Evolutionary conservation across 30 jellyfish, hydroid and myxozoan genomes (phyloP), one percentile per base, ranked within the genome.

Genomic region (Mastigias papua): DNA sequence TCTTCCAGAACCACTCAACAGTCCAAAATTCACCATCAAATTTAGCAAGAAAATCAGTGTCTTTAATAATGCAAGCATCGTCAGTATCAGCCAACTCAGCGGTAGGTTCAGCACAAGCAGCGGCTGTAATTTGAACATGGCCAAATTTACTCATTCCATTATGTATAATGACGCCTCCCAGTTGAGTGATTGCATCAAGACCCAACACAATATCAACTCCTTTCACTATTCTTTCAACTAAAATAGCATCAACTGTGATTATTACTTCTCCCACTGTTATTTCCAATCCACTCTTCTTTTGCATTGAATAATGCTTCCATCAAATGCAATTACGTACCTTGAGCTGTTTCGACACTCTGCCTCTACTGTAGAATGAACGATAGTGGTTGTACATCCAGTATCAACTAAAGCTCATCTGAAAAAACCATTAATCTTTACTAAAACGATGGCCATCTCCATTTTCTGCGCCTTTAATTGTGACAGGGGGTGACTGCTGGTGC

Each of bases 1-100:
- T 68, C 79, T 68, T 68, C 79, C 79, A 68, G 32, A 68, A 68
- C 50, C 79, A 29, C 32, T 68, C 79, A n/a, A 68, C 79, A 68
- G 50, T 15, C 79, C 77, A 76, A 42, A 17, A n/a, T 49, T 76
- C 79, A 26, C 77, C 88, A 76, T 73, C 32, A 73, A 48, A 33
- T 34, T 33, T 48, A 73, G 69, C 85, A 32, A 15, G 29, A 33
- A 73, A 73, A 0, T 73, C 85, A 26, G 85, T 48, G 46, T 73
- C 69, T 28, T 23, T 28, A 57, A 57, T 57, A 23, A 57, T 23
- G 69, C 69, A 57, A 57, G 69, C 69, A 10, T 57, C 69, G 69
- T 57, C 19, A 57, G 17, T 23, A 57, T 17, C 30, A 19, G 69
- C 30, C 69, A 57, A 57, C 69, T 57, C 30, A 20, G 69, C 8